Conservation (phyloP, 1,140 invertebrate species). For the Drosophila oshimai region DNA sequence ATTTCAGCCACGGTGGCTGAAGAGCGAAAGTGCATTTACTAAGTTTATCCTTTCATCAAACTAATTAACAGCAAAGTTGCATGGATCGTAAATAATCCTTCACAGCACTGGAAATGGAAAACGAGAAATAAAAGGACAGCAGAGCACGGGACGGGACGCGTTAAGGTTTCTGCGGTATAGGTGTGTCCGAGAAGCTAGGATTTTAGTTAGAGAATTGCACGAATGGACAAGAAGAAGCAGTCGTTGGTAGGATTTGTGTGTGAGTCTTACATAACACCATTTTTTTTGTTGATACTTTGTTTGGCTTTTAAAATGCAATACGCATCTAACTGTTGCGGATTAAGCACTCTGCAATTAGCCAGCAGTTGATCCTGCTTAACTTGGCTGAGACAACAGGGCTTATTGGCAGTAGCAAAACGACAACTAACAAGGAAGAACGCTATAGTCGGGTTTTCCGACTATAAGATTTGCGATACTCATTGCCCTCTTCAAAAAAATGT, state of each 20-base stretch:
- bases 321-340: conserved; percentile 48
- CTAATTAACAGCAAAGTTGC: conserved; percentile 79
- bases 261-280: conserved; percentile 51
- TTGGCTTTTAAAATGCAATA: conserved; percentile 74
- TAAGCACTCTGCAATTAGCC: conserved; percentile 64
- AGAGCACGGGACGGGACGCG: conserved; percentile 16
- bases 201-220: conserved; percentile 78
- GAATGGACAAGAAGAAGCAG: conserved; percentile 47
- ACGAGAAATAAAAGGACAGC: background rate
- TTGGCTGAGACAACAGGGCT: conserved; percentile 52
- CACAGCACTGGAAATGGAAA: conserved; percentile 40
- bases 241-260: conserved; percentile 51
- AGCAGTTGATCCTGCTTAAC: conserved; percentile 52
- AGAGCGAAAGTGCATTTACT: conserved; percentile 64
- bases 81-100: conserved; percentile 77
- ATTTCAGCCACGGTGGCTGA: no score
- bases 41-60: conserved; percentile 79
- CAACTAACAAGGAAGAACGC: background rate
- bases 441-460: no score
- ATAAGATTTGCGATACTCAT: no score
- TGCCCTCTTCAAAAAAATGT: no score
- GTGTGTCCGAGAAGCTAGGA: conserved; percentile 56
- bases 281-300: conserved; percentile 45
- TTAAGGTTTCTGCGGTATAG: conserved; percentile 39
- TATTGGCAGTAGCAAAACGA: conserved; percentile 40